Percentiles rank a stretch among this genome's conserved stretches.
Evolutionary conservation across 2,888 invertebrate species (phyloP).

Genomic region (Plemyria rubiginata): DNA sequence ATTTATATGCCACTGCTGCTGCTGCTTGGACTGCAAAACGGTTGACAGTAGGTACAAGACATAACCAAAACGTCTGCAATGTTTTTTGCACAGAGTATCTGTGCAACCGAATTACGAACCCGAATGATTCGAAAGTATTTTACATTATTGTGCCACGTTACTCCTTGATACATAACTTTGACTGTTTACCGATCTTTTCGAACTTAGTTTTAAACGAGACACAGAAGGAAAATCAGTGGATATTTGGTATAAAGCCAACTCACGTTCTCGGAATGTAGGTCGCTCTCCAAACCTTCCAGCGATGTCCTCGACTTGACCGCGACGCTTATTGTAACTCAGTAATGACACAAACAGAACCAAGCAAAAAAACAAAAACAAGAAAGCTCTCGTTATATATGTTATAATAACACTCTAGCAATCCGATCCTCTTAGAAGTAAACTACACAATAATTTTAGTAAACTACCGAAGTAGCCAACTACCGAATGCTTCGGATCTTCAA

Average conservation of each 20-base stretch:
- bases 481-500: slow-evolving; percentile 18
- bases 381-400: slow-evolving; percentile 6
- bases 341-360: slow-evolving; percentile 24
- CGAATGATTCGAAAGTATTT: background rate
- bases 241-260: slow-evolving; percentile 72
- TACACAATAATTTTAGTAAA: background rate
- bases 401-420: slow-evolving; percentile 4
- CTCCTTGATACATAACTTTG: background rate
- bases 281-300: slow-evolving; percentile 44
- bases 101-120: background rate
- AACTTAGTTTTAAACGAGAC: slow-evolving; percentile 36
- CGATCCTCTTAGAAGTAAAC: background rate
- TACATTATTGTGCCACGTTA: background rate
- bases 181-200: slow-evolving; percentile 10
- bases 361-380: no score
- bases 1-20: no score
- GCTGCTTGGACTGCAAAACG: no score
- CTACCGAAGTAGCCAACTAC: background rate
- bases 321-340: slow-evolving; percentile 15
- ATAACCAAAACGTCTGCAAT: background rate
- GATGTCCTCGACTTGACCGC: slow-evolving; percentile 24
- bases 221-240: slow-evolving; percentile 52
- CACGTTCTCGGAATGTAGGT: slow-evolving; percentile 63
- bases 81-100: background rate
- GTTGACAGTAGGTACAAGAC: no score